Evolutionary conservation across 2,888 invertebrate genomes (phyloP), one percentile per base, ranked within the genome.

Genomic region (Scaptodrosophila latifasciaeformis): DNA sequence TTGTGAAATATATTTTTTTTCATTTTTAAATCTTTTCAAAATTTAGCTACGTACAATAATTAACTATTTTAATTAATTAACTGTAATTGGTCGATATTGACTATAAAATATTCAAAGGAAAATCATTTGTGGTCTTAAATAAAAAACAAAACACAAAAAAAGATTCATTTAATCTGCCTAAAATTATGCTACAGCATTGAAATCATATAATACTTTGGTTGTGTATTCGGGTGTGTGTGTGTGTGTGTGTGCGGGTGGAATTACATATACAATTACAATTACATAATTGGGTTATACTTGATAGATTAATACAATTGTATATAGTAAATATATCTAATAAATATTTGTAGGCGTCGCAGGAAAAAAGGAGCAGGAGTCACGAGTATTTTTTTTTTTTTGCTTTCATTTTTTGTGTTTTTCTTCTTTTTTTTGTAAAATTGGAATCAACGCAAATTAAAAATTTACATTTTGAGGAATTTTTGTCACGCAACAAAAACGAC

Each of bases 131-230:
- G 27, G 31, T 39, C 44, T n/a, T n/a, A n/a, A n/a, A n/a, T n/a
- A n/a, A n/a, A n/a, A n/a, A n/a, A n/a, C n/a, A n/a, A n/a, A n/a
- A n/a, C n/a, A 7, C 24, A 3, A 24, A 24, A 24, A 24, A 7
- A 5, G 7, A 24, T 24, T 24, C 24, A 24, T 24, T 24, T 24
- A 61, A 59, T 54, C 56, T 49, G 66, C 78, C 78, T 62, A 74
- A 59, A 63, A 57, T 49, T 70, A 78, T 78, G 63, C 67, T 62
- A 62, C 56, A 57, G 59, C 59, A 50, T 74, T n/a, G 51, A 70
- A 64, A 58, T 61, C 75, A 64, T 78, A 78, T 76, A 76, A 76
- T 76, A 76, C 75, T 76, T 78, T 56, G 77, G 63, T 61, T 35
- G 71, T 62, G 43, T 58, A 40, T 48, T 17, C 21, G 18, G 40